Base-by-base conservation (phyloP, 2,113 vertebrate genomes). In the Hippocampus comes region DNA sequence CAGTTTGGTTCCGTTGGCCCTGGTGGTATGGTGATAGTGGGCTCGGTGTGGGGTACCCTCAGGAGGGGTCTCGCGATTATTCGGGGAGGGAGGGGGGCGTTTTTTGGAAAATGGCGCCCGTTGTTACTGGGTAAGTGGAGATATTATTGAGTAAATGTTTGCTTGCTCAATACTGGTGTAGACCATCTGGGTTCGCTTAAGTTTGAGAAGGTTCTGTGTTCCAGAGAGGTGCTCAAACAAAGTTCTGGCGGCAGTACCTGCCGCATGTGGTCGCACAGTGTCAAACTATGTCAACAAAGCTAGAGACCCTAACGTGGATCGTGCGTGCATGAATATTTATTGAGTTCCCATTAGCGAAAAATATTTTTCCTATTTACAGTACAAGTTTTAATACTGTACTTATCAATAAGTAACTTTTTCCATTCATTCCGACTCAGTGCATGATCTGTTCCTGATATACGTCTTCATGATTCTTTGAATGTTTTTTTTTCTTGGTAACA, bases 81-180 rank as follows among this genome's bases (percentile, higher is more conserved):
- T 90, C 77, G 93, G 94, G 66, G 41, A 18, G 72, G n/a, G 38
- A 67, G 63, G 75, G 91, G 92, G 91, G 94, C 93, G 92, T 95
- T 95, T 93, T 92, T 88, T 94, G 93, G 94, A 97, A 97, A 94
- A 96, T 97, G 96, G 95, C 95, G 96, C 96, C 95, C 94, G 96
- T 97, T 94, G 95, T 97, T 93, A 97, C 95, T 95, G 95, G 95
- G 96, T 97, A 92, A 97, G 96, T 95, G 73, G 81, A 81, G 75
- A 89, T 93, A 89, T 89, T 81, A 61, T 15, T 67, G 68, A 23
- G 43, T 9, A 2, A 23, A 18, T 18, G 15, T 66, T 66, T 25
- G 2, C 23, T 48, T 66, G 18, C 21, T 43, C 11, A 1, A 7
- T 1, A 8, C 8, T 12, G 9, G 38, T 49, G 15, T 10, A 9